Evolutionary conservation across 1,140 invertebrate species (phyloP).

Genomic region (Homalodisca vitripennis): DNA sequence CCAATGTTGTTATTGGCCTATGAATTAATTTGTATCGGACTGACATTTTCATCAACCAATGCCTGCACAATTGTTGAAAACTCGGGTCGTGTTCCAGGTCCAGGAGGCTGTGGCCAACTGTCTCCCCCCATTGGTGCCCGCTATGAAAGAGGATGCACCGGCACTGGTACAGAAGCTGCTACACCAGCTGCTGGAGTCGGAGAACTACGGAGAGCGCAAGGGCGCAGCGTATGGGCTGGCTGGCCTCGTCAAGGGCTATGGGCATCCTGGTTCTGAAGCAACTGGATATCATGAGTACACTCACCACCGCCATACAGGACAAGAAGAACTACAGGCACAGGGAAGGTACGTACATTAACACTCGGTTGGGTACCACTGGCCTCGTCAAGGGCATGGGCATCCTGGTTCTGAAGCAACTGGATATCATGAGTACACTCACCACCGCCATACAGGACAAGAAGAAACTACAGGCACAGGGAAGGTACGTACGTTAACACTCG

Average conservation of each 20-base stretch:
- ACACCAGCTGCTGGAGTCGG: conserved; percentile 84
- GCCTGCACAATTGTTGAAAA: too few relatives aligned
- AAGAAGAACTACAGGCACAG: conserved; percentile 93
- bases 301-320: conserved; percentile 94
- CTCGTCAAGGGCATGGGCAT: conserved; percentile 77
- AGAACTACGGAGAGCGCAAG: conserved; percentile 95
- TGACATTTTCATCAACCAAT: too few relatives aligned
- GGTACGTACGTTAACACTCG: too few relatives aligned
- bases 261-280: conserved; percentile 95
- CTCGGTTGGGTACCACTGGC: too few relatives aligned
- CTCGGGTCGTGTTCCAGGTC: too few relatives aligned
- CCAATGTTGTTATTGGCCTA: too few relatives aligned
- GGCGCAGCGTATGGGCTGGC: conserved; percentile 89
- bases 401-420: conserved; percentile 89
- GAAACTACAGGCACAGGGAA: conserved; percentile 88
- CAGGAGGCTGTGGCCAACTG: conserved; percentile 98
- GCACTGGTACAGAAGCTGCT: conserved; percentile 86
- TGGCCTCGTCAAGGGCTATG: conserved; percentile 65
- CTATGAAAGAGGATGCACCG: conserved; percentile 87
- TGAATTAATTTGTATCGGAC: too few relatives aligned
- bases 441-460: conserved; percentile 97
- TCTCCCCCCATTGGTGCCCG: conserved; percentile 88
- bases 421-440: conserved; percentile 93
- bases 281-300: conserved; percentile 90
- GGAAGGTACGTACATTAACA: conserved; percentile 74